Percentiles rank a stretch among this genome's conserved stretches.
Evolutionary conservation across 1,140 invertebrate species (phyloP).

Genomic region (Teleogryllus occipitalis): DNA sequence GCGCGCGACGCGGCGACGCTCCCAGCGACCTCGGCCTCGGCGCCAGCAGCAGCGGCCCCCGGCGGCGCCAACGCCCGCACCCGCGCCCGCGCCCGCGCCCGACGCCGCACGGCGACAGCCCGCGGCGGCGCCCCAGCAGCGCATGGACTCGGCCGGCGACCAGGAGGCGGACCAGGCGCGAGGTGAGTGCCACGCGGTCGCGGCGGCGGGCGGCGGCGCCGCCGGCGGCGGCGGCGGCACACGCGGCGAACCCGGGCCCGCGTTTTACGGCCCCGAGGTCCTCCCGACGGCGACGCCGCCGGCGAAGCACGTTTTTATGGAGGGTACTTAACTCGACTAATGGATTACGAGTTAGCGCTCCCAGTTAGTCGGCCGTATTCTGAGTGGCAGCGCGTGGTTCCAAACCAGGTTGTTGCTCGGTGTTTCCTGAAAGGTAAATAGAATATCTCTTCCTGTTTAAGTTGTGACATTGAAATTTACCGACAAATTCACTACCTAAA

Average conservation of each 20-base stretch:
- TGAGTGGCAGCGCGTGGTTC: no score
- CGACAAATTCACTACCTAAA: no score
- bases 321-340: no score
- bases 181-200: neutral
- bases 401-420: no score
- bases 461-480: no score
- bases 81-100: neutral
- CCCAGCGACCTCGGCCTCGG: neutral
- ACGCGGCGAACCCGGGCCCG: neutral
- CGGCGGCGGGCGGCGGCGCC: neutral
- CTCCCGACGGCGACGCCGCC: neutral
- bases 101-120: neutral
- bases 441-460: no score
- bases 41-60: neutral
- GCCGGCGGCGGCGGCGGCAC: neutral
- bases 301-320: no score
- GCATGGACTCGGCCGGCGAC: neutral
- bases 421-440: no score
- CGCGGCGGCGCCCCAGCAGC: no score
- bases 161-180: neutral
- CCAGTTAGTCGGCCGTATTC: no score
- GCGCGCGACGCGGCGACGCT: slow-evolving; percentile 8
- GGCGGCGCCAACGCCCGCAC: neutral
- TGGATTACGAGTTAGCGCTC: no score
- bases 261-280: neutral